phyloP scores from a whole-genome alignment of 2,888 invertebrate species.

The Phalera bucephala region DNA sequence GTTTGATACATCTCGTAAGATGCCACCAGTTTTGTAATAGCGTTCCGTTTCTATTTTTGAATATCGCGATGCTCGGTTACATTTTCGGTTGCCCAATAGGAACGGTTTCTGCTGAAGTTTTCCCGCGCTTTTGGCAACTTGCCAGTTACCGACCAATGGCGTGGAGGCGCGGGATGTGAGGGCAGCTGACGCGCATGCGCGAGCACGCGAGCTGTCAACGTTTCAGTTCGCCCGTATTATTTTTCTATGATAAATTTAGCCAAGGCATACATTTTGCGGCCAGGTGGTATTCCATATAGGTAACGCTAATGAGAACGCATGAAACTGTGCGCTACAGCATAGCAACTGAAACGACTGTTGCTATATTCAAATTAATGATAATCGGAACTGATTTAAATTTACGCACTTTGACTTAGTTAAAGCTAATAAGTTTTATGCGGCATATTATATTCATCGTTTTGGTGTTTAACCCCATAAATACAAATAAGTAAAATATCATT shows the following conservation, averaged over 20 bases:
- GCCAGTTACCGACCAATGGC: conserved; percentile 70
- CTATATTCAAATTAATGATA: too few relatives aligned
- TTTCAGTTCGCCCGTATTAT: conserved; percentile 32
- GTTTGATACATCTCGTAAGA: conserved; percentile 14
- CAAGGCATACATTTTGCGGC: conserved; percentile 26
- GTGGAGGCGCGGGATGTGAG: conserved; percentile 56
- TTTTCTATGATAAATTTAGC: conserved; percentile 51
- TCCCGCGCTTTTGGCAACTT: conserved; percentile 75
- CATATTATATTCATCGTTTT: too few relatives aligned
- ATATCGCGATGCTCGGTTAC: conserved; percentile 81
- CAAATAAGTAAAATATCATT: too few relatives aligned
- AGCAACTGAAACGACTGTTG: too few relatives aligned
- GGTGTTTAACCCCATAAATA: too few relatives aligned
- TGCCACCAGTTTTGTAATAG: conserved; percentile 49
- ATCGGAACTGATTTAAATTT: too few relatives aligned
- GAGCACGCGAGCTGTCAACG: conserved; percentile 35
- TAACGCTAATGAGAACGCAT: conserved; percentile 10
- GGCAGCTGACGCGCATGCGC: conserved; percentile 52
- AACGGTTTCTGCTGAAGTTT: conserved; percentile 53
- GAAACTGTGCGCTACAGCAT: too few relatives aligned
- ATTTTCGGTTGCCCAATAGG: conserved; percentile 64
- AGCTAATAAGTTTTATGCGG: too few relatives aligned
- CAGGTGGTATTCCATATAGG: conserved; percentile 35
- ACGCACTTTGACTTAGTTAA: too few relatives aligned
- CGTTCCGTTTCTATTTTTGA: conserved; percentile 75